Percentiles rank a stretch among this genome's conserved stretches.
These are phyloP conservation scores for Metopia argyrocephala DNA, from an alignment of 2,888 invertebrate genomes.

Conservation along the genomic window DNA sequence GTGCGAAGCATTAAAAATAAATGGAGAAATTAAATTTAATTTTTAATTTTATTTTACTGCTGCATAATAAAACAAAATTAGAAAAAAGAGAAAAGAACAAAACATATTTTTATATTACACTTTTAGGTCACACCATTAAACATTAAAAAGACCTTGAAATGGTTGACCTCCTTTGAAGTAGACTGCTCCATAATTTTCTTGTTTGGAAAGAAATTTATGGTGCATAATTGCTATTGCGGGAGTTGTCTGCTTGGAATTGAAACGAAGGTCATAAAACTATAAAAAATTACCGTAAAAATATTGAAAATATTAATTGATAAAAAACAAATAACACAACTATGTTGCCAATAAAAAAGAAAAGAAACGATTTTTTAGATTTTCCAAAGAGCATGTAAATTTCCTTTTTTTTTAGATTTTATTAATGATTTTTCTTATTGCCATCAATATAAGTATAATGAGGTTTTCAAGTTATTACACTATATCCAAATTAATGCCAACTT, in stretches of 20 bases:
- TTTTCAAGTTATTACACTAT: too few species aligned
- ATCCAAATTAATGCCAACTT: too few species aligned
- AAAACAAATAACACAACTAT: background rate
- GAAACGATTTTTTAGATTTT: background rate
- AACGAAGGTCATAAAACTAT: conserved; percentile 44
- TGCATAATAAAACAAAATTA: background rate
- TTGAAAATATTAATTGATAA: conserved; percentile 48
- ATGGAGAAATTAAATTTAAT: conserved; percentile 57
- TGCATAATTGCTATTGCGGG: conserved; percentile 16
- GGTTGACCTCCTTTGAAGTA: background rate
- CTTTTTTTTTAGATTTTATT: too few species aligned
- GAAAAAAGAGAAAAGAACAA: background rate
- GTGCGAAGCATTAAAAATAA: conserved; percentile 39
- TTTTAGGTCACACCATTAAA: conserved; percentile 25
- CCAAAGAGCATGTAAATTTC: too few species aligned
- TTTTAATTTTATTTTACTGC: too few species aligned
- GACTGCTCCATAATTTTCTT: background rate
- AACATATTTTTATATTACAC: too few species aligned
- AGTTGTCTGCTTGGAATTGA: background rate
- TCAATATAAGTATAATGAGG: too few species aligned
- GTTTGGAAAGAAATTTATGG: background rate
- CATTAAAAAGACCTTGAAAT: conserved; percentile 33
- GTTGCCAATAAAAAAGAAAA: background rate
- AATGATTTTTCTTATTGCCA: too few species aligned
- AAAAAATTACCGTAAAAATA: conserved; percentile 35